These are phyloP conservation scores for Nephrotoma guestfalica DNA, from an alignment of 2,888 invertebrate species.

Conservation along the genomic window DNA sequence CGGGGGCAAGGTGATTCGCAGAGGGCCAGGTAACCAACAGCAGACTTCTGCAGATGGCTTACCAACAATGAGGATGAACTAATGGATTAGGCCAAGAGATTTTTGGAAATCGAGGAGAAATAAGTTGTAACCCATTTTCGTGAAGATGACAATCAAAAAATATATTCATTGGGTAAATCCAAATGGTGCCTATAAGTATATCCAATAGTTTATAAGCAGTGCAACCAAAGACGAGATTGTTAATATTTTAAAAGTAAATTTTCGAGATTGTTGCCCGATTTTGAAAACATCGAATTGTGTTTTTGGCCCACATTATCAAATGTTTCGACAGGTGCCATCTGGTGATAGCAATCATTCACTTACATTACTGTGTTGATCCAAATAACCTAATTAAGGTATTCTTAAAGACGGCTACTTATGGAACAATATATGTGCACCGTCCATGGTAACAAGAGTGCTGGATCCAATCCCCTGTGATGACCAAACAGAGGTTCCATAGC, in stretches of 20 bases:
- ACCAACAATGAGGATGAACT: not conserved
- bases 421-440: too few species aligned
- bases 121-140: not conserved
- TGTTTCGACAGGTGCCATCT: too few species aligned
- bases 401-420: too few species aligned
- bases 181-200: not conserved
- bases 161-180: not conserved
- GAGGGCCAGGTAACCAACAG: not conserved
- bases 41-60: not conserved
- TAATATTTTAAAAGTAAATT: not conserved
- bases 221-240: not conserved
- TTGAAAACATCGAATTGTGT: not conserved
- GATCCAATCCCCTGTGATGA: too few species aligned
- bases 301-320: too few species aligned
- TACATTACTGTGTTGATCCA: too few species aligned
- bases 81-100: not conserved
- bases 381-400: too few species aligned
- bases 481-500: too few species aligned
- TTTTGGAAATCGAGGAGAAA: not conserved
- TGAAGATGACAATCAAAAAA: not conserved
- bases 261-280: not conserved
- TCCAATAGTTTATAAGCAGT: not conserved
- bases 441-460: too few species aligned
- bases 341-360: too few species aligned
- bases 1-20: not conserved